A percentile compares a stretch with the other conserved stretches of the same genome.
phyloP scores from a whole-genome alignment of 2,888 invertebrate genomes.

The Tortrix viridana region DNA sequence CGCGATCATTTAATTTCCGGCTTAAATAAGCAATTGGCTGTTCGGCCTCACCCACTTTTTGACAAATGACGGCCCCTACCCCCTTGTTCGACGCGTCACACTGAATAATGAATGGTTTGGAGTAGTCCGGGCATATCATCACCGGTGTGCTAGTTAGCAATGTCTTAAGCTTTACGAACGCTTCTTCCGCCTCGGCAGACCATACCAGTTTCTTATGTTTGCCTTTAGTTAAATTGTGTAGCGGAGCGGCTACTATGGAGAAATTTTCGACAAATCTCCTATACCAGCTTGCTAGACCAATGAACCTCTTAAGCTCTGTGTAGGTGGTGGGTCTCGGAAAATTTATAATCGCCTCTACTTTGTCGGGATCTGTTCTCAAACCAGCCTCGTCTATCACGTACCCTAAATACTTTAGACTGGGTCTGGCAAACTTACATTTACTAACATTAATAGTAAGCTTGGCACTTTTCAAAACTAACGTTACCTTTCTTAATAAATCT shows the following conservation, averaged over 20 bases:
- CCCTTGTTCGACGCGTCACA: conserved; percentile 18
- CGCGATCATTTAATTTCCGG: not conserved
- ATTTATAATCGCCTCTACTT: not conserved
- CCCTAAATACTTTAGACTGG: not conserved
- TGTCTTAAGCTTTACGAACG: conserved; percentile 2
- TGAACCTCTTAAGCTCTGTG: conserved; percentile 11
- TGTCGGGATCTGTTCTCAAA: conserved; percentile 1
- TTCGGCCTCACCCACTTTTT: not conserved
- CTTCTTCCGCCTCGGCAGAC: not conserved
- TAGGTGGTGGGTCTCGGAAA: not conserved
- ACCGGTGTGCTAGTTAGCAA: conserved; percentile 1
- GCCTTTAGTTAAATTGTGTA: conserved; percentile 1
- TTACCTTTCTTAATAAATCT: not conserved
- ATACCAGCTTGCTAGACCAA: conserved; percentile 3
- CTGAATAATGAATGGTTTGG: not conserved
- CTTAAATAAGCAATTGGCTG: conserved; percentile 6
- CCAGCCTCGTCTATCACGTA: not conserved
- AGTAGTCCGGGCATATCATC: not conserved
- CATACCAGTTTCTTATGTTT: not conserved
- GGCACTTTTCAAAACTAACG: not conserved
- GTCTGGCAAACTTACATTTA: not conserved
- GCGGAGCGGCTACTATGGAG: not conserved
- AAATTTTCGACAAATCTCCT: conserved; percentile 1
- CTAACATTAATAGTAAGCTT: not conserved
- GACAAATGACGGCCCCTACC: conserved; percentile 16